Evolutionary conservation across 2,113 vertebrate genomes (phyloP).

Genomic region (Callopanchax toddi): DNA sequence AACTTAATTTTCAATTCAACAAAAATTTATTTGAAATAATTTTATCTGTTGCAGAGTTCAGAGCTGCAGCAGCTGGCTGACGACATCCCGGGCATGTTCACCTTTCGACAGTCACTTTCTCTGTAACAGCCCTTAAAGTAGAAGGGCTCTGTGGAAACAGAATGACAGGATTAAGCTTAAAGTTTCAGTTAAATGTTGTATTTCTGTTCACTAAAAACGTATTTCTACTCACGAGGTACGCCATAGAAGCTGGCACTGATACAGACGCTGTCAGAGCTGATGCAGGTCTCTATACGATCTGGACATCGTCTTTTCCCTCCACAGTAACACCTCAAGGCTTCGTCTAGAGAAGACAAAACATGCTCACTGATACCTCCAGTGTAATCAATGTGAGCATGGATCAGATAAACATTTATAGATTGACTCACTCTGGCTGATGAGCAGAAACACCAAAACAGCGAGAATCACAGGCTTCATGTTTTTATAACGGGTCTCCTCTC

Average conservation of each 20-base stretch:
- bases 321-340: constrained; percentile 26
- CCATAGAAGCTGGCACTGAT: background rate
- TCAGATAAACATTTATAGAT: background rate
- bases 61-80: background rate
- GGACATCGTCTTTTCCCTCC: background rate
- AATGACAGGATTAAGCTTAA: background rate
- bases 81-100: rapidly evolving
- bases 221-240: too few relatives aligned
- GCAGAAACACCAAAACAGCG: constrained; percentile 14
- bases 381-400: background rate
- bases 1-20: too few relatives aligned
- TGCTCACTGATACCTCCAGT: background rate
- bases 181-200: too few relatives aligned
- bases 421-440: constrained; percentile 42
- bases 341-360: background rate
- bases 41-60: too few relatives aligned
- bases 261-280: background rate
- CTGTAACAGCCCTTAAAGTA: constrained; percentile 15
- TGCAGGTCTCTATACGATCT: background rate
- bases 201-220: too few relatives aligned
- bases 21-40: too few relatives aligned
- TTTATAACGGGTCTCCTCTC: background rate
- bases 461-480: constrained; percentile 44
- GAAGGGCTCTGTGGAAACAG: background rate
- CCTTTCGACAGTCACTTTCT: rapidly evolving